Base-by-base conservation (phyloP, 1,140 invertebrate species). In the Drosophila tristis region DNA sequence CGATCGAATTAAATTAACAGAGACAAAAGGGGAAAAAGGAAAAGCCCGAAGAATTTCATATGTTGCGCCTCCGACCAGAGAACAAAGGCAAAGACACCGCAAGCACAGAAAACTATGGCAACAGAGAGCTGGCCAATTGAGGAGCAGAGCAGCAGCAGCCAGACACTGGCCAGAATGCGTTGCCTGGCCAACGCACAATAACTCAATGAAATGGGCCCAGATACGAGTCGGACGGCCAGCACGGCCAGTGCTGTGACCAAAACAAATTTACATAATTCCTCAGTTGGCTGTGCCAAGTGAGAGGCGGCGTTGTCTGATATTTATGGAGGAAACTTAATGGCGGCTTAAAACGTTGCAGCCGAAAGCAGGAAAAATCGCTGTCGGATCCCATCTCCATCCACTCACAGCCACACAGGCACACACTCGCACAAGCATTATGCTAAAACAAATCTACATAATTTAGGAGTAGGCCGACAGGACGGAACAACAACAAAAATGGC, bases 391-490 rank as follows among this genome's bases (percentile, higher is more conserved):
- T 9, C 42, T 54, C 29, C 56, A 62, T 29, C 13, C 65, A 61
- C 47, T 59, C 50, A 60, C 39, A 31, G 48, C 66, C 48, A 48
- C 16, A 0, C 60, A 48, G 47, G 55, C 59, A 9, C 35, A 47
- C 50, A 42, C 35, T 23, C 29, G 23, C 51, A 47, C 59, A 50
- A 55, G 81, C 78, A 89, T 87, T 84, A 87, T 87, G 84, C 79
- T 87, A 89, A 87, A 87, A 84, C 79, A 87, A 89, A 87, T 87
- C 84, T 87, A 87, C 84, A 87, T 87, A 89, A 87, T 87, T 87
- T 90, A 87, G 84, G 68, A 84, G 79, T 63, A 79, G 78, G 78
- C 82, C 64, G 80, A 47, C 80, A 78, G 39, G 67, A 84, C 62
- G 77, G 57, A 62, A 78, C 61, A 60, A 20, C 26, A 35, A 39